These are phyloP conservation scores for Drosophila melanogaster DNA, from an alignment of 1,140 invertebrate species.

Conservation along the genomic window DNA sequence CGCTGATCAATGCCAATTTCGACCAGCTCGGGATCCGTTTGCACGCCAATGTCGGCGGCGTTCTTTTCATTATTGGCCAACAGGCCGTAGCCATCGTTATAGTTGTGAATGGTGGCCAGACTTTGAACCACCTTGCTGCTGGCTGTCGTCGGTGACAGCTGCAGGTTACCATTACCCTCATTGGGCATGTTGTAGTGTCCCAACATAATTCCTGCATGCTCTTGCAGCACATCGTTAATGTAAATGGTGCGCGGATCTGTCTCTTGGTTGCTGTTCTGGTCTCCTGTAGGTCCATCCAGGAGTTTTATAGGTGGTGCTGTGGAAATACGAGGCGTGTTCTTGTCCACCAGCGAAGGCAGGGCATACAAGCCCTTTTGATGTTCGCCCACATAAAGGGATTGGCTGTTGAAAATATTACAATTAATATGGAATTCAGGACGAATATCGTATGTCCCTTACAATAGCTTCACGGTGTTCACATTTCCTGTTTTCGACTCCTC, in stretches of 20 bases:
- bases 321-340: slow-evolving; percentile 90
- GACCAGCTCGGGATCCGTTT: slow-evolving; percentile 70
- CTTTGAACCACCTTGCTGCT: slow-evolving; percentile 61
- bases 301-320: slow-evolving; percentile 87
- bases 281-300: slow-evolving; percentile 88
- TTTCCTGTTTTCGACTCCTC: slow-evolving; percentile 87
- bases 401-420: slow-evolving; percentile 86
- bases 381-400: slow-evolving; percentile 97
- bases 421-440: slow-evolving; percentile 76
- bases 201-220: slow-evolving; percentile 86
- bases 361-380: slow-evolving; percentile 96
- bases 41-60: slow-evolving; percentile 73
- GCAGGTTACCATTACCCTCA: slow-evolving; percentile 63
- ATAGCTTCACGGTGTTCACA: slow-evolving; percentile 90
- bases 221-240: slow-evolving; percentile 81
- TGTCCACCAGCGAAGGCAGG: slow-evolving; percentile 95
- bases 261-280: slow-evolving; percentile 57
- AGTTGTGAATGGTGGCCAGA: slow-evolving; percentile 77
- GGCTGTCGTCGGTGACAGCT: slow-evolving; percentile 70
- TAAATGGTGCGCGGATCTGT: slow-evolving; percentile 75
- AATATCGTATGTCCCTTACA: slow-evolving; percentile 86
- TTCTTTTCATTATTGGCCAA: slow-evolving; percentile 72
- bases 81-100: slow-evolving; percentile 70
- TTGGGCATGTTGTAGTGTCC: slow-evolving; percentile 94
- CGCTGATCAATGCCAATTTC: slow-evolving; percentile 68